Conservation (phyloP, 2,888 invertebrate genomes). For the Physocephala rufipes region DNA sequence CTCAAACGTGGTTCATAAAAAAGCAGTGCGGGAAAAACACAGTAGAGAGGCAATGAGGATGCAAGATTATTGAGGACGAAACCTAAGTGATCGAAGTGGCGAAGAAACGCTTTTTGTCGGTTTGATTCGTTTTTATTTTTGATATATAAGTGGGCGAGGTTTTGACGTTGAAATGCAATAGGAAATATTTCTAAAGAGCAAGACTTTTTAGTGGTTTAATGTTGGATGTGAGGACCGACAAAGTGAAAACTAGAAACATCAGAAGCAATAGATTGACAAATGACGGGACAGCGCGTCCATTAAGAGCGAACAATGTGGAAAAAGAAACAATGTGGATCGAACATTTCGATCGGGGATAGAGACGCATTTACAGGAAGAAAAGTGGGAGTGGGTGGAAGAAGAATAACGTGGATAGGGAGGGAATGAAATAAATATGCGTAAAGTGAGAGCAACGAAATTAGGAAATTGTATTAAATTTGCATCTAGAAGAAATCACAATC, state of each 20-base stretch:
- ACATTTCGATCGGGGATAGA: neutral
- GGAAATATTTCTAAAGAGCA: neutral
- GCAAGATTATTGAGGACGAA: conserved; percentile 21
- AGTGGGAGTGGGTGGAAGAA: neutral
- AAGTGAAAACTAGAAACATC: neutral
- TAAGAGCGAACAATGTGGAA: no score
- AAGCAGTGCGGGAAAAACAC: no score
- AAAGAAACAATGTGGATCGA: no score
- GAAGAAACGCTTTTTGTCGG: conserved; percentile 16
- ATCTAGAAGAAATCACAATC: no score
- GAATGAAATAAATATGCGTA: no score
- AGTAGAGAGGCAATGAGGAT: neutral
- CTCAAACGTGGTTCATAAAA: neutral
- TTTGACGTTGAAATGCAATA: no score
- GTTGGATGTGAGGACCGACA: neutral
- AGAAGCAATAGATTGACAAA: neutral
- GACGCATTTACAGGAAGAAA: neutral
- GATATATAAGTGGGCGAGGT: conserved; percentile 17
- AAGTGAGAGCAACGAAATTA: no score
- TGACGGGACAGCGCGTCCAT: no score
- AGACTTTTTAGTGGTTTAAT: conserved; percentile 4
- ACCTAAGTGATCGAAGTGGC: conserved; percentile 31
- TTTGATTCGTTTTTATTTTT: conserved; percentile 21
- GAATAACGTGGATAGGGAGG: neutral
- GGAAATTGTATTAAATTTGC: no score